phyloP scores from a whole-genome alignment of 2,113 vertebrate genomes.

The Oenanthe melanoleuca region DNA sequence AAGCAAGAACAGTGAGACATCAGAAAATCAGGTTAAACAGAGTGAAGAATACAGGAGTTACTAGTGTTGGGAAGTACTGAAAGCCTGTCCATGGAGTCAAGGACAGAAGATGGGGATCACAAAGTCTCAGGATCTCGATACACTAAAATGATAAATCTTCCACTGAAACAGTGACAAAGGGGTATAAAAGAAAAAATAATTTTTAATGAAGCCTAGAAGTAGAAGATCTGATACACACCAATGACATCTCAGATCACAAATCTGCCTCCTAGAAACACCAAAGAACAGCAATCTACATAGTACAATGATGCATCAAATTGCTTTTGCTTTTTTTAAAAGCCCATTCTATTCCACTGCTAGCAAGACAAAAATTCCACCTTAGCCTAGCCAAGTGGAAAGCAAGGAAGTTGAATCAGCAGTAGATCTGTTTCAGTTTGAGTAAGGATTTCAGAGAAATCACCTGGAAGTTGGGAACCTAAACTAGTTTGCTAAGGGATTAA shows the following conservation, averaged over 20 bases:
- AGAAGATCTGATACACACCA: not conserved
- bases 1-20: accelerated
- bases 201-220: not conserved
- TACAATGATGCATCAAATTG: not conserved
- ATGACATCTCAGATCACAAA: not conserved
- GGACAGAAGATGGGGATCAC: accelerated
- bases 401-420: not conserved
- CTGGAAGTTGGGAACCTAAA: not conserved
- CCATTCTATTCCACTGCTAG: not conserved
- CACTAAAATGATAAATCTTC: not conserved
- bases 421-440: not conserved
- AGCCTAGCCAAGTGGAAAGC: not conserved
- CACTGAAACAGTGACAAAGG: not conserved
- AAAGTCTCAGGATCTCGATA: not conserved
- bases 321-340: not conserved
- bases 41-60: not conserved
- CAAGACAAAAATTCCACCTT: not conserved
- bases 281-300: not conserved
- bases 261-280: not conserved
- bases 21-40: not conserved
- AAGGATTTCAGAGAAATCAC: not conserved
- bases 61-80: not conserved
- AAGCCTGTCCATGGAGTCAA: not conserved
- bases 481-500: not conserved
- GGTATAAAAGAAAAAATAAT: not conserved